phyloP scores from a whole-genome alignment of 1,140 invertebrate species.

The Akabosia matsudoensis region DNA sequence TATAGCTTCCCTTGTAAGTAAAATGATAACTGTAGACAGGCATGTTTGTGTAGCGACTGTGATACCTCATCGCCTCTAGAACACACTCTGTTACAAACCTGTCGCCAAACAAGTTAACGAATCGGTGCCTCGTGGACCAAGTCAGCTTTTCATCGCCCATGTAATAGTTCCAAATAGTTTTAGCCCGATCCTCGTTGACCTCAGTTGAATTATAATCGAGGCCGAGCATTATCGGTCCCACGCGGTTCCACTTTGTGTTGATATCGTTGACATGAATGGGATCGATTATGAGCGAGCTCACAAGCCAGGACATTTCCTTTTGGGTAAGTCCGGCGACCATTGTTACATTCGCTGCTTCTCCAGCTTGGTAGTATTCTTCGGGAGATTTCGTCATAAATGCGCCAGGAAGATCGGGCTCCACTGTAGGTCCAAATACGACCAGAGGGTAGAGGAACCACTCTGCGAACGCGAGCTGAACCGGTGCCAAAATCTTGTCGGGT shows the following conservation, averaged over 20 bases:
- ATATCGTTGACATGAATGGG: slow-evolving; percentile 3
- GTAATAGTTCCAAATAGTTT: slow-evolving; percentile 32
- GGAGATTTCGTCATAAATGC: slow-evolving; percentile 40
- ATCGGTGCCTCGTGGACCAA: slow-evolving; percentile 35
- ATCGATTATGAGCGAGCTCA: slow-evolving; percentile 25
- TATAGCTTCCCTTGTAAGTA: slow-evolving; percentile 31
- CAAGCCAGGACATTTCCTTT: slow-evolving; percentile 13
- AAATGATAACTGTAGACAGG: slow-evolving; percentile 39
- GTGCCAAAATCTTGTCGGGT: slow-evolving; percentile 9
- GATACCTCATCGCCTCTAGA: slow-evolving; percentile 34
- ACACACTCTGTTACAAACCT: slow-evolving; percentile 34
- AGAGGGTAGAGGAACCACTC: not conserved
- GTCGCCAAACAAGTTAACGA: slow-evolving; percentile 38
- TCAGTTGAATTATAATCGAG: slow-evolving; percentile 10
- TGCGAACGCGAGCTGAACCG: slow-evolving; percentile 22
- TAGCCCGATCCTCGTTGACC: not conserved
- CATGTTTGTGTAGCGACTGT: slow-evolving; percentile 27
- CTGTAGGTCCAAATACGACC: slow-evolving; percentile 34
- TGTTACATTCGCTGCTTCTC: slow-evolving; percentile 32
- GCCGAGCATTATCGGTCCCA: slow-evolving; percentile 37
- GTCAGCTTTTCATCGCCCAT: slow-evolving; percentile 29
- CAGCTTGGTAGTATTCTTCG: slow-evolving; percentile 28
- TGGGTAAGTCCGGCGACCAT: slow-evolving; percentile 35
- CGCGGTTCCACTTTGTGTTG: slow-evolving; percentile 39
- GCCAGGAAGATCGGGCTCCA: slow-evolving; percentile 28